phyloP scores from a whole-genome alignment of 2,113 vertebrate species.

The Urocynchramus pylzowi region DNA sequence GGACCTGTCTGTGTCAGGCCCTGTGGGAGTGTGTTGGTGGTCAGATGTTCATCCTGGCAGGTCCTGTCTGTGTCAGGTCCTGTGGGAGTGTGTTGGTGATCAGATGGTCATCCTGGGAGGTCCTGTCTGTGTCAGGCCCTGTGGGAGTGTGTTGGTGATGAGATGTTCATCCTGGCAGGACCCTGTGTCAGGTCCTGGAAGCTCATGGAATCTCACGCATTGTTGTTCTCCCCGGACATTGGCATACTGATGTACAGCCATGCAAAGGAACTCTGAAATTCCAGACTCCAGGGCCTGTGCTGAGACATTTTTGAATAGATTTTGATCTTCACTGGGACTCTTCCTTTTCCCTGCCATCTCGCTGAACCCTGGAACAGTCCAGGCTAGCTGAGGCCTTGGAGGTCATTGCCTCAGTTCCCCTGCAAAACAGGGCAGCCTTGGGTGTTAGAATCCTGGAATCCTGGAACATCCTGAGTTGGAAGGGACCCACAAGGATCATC shows the following conservation, averaged over 20 bases:
- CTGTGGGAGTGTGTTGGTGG: neutral
- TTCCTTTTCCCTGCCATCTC: neutral
- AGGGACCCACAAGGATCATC: neutral
- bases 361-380: neutral
- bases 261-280: neutral
- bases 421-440: neutral
- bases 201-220: accelerated
- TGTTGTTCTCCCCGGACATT: neutral
- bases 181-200: neutral
- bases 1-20: neutral
- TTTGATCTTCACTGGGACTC: neutral
- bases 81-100: neutral
- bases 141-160: accelerated
- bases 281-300: neutral
- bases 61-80: neutral
- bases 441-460: neutral
- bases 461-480: accelerated
- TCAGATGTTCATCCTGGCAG: neutral
- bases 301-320: neutral
- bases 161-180: neutral
- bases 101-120: neutral
- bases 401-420: neutral
- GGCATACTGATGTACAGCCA: neutral
- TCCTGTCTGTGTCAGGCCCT: too few species aligned
- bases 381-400: neutral